phyloP scores from a whole-genome alignment of 2,888 invertebrate genomes.

The Lottia scabra region DNA sequence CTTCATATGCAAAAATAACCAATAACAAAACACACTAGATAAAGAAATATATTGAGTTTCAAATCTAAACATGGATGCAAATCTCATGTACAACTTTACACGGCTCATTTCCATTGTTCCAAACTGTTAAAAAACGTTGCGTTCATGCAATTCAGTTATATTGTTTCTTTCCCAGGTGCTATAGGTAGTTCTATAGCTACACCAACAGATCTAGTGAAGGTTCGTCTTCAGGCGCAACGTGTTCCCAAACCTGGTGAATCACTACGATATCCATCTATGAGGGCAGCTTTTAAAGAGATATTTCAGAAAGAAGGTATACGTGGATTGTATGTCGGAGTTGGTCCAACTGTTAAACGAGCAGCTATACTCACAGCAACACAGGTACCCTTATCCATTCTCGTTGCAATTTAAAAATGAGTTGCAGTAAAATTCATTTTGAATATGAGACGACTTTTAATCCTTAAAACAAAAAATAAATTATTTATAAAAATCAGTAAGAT shows the following conservation, averaged over 20 bases:
- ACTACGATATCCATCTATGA: slow-evolving; percentile 40
- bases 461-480: too few relatives aligned
- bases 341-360: slow-evolving; percentile 58
- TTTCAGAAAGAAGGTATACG: slow-evolving; percentile 43
- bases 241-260: slow-evolving; percentile 29
- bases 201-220: slow-evolving; percentile 61
- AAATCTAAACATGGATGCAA: too few relatives aligned
- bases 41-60: too few relatives aligned
- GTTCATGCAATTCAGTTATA: not conserved
- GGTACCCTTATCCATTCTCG: too few relatives aligned
- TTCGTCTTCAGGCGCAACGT: slow-evolving; percentile 55
- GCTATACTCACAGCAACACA: slow-evolving; percentile 61
- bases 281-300: slow-evolving; percentile 47
- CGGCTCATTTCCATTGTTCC: too few relatives aligned
- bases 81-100: too few relatives aligned
- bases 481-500: too few relatives aligned
- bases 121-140: not conserved
- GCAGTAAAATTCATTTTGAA: too few relatives aligned
- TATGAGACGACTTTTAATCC: too few relatives aligned
- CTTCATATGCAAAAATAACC: too few relatives aligned
- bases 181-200: slow-evolving; percentile 57
- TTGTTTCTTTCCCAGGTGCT: slow-evolving; percentile 37
- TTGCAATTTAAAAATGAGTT: too few relatives aligned
- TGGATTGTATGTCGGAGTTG: slow-evolving; percentile 53
- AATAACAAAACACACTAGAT: too few relatives aligned